A percentile compares a stretch with the other conserved stretches of the same genome.
Evolutionary conservation across 2,113 vertebrate genomes (phyloP).

Genomic region (Pomatostomus ruficeps): DNA sequence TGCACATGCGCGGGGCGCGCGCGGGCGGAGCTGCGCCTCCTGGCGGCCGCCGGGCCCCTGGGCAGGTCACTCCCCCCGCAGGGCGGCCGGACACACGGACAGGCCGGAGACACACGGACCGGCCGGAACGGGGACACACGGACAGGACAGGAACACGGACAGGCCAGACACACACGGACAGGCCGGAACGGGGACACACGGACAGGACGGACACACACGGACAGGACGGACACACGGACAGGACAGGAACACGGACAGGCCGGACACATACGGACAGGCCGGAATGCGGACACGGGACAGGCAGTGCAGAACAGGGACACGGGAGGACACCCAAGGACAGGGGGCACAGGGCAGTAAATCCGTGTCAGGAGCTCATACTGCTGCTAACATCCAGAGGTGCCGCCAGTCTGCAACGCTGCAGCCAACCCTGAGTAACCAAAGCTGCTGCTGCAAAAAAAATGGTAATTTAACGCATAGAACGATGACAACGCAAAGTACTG

Average conservation of each 20-base stretch:
- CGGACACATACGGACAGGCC: background rate
- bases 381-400: too few relatives aligned
- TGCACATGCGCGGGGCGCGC: too few relatives aligned
- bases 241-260: background rate
- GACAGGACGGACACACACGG: background rate
- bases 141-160: background rate
- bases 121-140: too few relatives aligned
- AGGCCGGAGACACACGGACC: too few relatives aligned
- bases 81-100: too few relatives aligned
- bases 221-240: background rate
- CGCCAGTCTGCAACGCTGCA: too few relatives aligned
- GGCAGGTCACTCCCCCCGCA: background rate
- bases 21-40: too few relatives aligned
- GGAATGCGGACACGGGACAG: background rate
- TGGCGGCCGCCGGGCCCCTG: too few relatives aligned
- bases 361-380: background rate
- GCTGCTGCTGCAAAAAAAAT: background rate
- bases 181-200: too few relatives aligned
- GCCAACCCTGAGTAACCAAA: background rate
- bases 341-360: background rate
- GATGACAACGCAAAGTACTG: rapidly evolving
- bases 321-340: too few relatives aligned
- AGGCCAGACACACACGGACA: too few relatives aligned
- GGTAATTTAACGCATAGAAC: rapidly evolving
- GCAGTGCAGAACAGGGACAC: too few relatives aligned